Percentiles rank a stretch among this genome's conserved stretches.
These are phyloP conservation scores for Pipistrellus nathusii DNA, from an alignment of 2,797 vertebrate genomes.

Conservation along the genomic window DNA sequence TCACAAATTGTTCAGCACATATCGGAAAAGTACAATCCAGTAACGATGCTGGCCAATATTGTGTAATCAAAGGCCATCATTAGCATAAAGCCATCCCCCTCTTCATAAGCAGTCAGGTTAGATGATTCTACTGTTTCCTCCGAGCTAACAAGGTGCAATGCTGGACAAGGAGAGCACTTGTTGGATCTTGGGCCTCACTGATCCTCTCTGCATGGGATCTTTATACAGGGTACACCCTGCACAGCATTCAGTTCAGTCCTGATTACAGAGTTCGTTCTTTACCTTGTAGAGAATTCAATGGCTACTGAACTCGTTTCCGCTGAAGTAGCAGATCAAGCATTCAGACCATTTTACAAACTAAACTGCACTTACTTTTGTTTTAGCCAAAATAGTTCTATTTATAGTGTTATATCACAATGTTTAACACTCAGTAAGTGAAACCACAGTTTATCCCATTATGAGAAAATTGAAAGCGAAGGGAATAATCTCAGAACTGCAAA, in stretches of 20 bases:
- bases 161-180: not conserved
- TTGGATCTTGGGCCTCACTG: not conserved
- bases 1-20: not conserved
- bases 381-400: not conserved
- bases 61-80: not conserved
- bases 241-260: not conserved
- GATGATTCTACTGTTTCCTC: not conserved
- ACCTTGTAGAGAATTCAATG: not conserved
- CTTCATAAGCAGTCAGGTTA: not conserved
- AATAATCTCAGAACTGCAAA: not conserved
- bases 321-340: not conserved
- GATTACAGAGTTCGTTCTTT: not conserved
- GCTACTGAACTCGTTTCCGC: not conserved
- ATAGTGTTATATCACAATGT: not conserved
- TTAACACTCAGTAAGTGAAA: slow-evolving; percentile 1
- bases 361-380: not conserved
- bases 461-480: not conserved
- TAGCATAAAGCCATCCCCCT: not conserved
- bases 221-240: not conserved
- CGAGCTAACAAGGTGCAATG: not conserved
- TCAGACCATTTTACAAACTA: not conserved
- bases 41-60: not conserved
- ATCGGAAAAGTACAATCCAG: not conserved
- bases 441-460: not conserved
- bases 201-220: not conserved